Percentiles rank a stretch among this genome's conserved stretches.
phyloP scores from a whole-genome alignment of 2,113 vertebrate species.

The Columba janthina region DNA sequence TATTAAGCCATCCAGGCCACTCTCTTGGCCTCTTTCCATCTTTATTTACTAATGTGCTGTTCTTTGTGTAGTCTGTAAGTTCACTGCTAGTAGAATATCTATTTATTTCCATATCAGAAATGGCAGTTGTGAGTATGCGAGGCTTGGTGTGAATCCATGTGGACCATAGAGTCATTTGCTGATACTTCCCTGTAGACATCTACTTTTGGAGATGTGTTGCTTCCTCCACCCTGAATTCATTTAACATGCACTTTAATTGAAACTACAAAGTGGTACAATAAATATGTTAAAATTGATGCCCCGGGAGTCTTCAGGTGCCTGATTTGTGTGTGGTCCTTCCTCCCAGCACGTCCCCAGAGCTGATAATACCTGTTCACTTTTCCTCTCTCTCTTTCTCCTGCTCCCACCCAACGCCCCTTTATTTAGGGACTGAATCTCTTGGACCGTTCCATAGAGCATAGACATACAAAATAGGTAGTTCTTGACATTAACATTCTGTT shows the following conservation, averaged over 20 bases:
- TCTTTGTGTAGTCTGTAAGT: background rate
- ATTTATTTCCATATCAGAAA: background rate
- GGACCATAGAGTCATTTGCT: background rate
- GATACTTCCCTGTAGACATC: background rate
- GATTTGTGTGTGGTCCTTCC: background rate
- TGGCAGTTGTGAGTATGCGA: background rate
- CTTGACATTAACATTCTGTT: background rate
- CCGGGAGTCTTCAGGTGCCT: background rate
- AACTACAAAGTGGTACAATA: background rate
- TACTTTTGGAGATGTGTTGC: background rate
- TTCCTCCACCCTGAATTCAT: background rate
- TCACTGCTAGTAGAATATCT: background rate
- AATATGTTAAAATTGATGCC: background rate
- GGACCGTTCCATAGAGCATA: accelerated
- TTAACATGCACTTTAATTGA: background rate
- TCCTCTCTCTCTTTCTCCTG: no score
- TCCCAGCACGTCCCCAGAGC: background rate
- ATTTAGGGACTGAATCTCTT: background rate
- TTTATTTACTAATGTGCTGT: background rate
- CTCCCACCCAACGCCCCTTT: background rate
- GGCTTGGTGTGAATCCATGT: background rate
- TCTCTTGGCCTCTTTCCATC: background rate
- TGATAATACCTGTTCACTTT: background rate
- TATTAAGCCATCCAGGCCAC: background rate
- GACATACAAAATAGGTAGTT: background rate